Evolutionary conservation across 2,888 invertebrate genomes (phyloP).

Genomic region (Ophion ventricosus): DNA sequence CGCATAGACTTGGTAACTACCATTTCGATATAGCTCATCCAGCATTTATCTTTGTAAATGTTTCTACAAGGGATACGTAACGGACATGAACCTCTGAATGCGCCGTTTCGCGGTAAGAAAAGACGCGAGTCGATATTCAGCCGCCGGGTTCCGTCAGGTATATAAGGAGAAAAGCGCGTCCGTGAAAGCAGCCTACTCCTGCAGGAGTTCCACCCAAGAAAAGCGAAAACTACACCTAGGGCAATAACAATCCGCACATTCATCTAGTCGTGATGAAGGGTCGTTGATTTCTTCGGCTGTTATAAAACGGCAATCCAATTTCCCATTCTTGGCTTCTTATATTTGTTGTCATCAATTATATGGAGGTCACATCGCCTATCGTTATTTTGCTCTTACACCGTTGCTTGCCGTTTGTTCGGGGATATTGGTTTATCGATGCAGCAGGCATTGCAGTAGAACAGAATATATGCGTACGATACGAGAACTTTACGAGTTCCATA

Average conservation of each 20-base stretch:
- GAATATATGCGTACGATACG: no score
- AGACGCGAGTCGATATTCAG: conserved; percentile 6
- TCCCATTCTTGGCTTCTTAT: neutral
- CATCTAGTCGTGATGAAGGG: neutral
- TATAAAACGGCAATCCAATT: conserved; percentile 44
- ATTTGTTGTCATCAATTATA: conserved; percentile 12
- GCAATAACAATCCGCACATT: conserved; percentile 37
- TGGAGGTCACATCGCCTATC: conserved; percentile 9
- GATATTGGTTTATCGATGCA: neutral
- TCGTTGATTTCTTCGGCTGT: conserved; percentile 24
- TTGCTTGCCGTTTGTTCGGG: neutral
- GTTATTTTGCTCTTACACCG: neutral
- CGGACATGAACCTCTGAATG: no score
- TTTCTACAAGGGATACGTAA: no score
- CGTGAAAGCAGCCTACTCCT: conserved; percentile 20
- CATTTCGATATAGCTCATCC: no score
- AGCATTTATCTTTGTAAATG: no score
- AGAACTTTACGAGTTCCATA: no score
- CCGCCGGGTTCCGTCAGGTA: conserved; percentile 20
- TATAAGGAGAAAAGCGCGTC: neutral
- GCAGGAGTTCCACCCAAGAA: conserved; percentile 33
- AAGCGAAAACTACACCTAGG: conserved; percentile 10
- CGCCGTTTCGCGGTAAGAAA: neutral
- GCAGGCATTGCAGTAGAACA: no score
- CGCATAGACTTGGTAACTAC: no score